Percentiles rank a stretch among this genome's conserved stretches.
phyloP scores from a whole-genome alignment of 2,888 invertebrate species.

The Thalpophila matura region DNA sequence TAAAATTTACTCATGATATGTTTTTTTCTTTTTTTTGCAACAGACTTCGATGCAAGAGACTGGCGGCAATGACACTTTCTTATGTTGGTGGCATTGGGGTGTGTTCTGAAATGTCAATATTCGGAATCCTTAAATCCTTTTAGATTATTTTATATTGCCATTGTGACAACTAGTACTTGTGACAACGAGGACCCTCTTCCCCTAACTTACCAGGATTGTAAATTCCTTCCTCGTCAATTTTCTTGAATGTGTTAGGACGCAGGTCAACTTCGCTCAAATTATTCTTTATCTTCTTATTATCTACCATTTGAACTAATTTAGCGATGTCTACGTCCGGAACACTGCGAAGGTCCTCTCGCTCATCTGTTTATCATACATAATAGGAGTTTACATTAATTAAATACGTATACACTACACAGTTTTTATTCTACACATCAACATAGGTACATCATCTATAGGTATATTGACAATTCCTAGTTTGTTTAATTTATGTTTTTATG shows the following conservation, averaged over 20 bases:
- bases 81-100: too few relatives aligned
- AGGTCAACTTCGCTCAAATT: slow-evolving; percentile 82
- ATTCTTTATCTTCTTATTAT: slow-evolving; percentile 81
- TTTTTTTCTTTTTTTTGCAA: too few relatives aligned
- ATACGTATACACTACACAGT: neutral
- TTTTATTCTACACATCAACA: slow-evolving; percentile 3
- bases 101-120: too few relatives aligned
- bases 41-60: too few relatives aligned
- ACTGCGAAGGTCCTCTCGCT: slow-evolving; percentile 86
- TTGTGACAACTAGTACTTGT: too few relatives aligned
- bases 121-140: too few relatives aligned
- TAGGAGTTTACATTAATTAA: slow-evolving; percentile 6
- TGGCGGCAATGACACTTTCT: too few relatives aligned
- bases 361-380: slow-evolving; percentile 73
- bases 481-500: slow-evolving; percentile 8
- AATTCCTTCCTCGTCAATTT: slow-evolving; percentile 86
- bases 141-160: too few relatives aligned
- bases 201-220: slow-evolving; percentile 82
- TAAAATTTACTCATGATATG: too few relatives aligned
- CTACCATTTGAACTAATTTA: slow-evolving; percentile 82
- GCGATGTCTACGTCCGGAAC: slow-evolving; percentile 87
- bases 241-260: slow-evolving; percentile 84
- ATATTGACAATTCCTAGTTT: neutral
- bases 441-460: neutral
- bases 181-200: too few relatives aligned